Conservation (phyloP, 1,140 invertebrate species). For the Cotesia typhae region DNA sequence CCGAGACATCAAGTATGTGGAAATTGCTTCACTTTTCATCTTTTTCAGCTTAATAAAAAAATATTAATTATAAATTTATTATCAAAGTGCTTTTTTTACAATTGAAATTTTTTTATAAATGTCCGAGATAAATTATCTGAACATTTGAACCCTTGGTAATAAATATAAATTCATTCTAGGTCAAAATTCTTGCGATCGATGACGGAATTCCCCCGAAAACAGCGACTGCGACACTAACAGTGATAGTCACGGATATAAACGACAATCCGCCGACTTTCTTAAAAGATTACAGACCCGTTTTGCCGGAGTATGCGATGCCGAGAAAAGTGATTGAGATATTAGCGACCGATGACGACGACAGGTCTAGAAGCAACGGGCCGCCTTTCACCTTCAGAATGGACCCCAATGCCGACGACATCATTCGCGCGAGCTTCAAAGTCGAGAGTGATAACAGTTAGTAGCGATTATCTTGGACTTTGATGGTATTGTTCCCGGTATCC, state of each 20-base stretch:
- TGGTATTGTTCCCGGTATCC: neutral
- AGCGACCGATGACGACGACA: conserved; percentile 94
- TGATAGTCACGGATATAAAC: conserved; percentile 96
- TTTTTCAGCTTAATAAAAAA: conserved; percentile 27
- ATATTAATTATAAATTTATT: no score
- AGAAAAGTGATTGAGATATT: conserved; percentile 92
- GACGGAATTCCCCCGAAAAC: conserved; percentile 94
- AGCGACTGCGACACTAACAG: conserved; percentile 92
- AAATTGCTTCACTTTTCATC: conserved; percentile 24
- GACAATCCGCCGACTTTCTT: conserved; percentile 92
- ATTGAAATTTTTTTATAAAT: no score
- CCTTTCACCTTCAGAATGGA: conserved; percentile 94
- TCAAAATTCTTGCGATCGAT: conserved; percentile 95
- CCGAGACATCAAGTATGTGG: conserved; percentile 81
- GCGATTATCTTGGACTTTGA: neutral
- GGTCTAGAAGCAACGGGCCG: conserved; percentile 92
- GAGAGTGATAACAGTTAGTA: conserved; percentile 90
- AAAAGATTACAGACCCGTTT: conserved; percentile 90
- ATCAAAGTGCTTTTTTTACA: no score
- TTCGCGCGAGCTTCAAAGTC: conserved; percentile 91
- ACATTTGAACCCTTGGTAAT: no score
- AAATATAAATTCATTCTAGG: conserved; percentile 54
- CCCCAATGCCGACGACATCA: conserved; percentile 90
- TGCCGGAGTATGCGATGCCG: conserved; percentile 88
- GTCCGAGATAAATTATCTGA: no score